Percentiles rank a stretch among this genome's conserved stretches.
Conservation (phyloP, 2,113 vertebrate species). For the Takifugu bimaculatus region DNA sequence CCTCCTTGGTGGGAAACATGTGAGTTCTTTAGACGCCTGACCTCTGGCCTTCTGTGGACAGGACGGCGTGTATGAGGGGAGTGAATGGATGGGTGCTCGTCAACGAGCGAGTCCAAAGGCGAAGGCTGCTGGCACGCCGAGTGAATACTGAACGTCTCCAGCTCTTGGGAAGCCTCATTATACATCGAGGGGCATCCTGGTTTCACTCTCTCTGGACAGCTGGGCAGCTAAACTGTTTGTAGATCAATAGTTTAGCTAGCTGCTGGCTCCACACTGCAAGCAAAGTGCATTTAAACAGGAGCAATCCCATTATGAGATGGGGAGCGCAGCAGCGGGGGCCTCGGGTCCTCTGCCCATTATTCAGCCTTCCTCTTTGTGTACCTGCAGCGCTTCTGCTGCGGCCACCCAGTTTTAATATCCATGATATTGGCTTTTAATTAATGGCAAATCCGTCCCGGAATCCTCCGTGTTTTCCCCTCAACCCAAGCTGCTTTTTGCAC, state of each 20-base stretch:
- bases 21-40: constrained; percentile 24
- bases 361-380: constrained; percentile 54
- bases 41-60: constrained; percentile 18
- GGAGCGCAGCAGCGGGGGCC: constrained; percentile 52
- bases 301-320: constrained; percentile 73
- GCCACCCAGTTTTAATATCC: constrained; percentile 1
- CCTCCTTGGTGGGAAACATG: constrained; percentile 30
- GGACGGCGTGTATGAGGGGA: constrained; percentile 29
- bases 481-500: background rate
- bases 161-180: constrained; percentile 62
- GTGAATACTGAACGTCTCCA: constrained; percentile 47
- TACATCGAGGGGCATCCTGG: constrained; percentile 66
- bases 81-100: constrained; percentile 33
- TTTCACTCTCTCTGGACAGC: constrained; percentile 58
- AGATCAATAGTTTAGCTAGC: constrained; percentile 75
- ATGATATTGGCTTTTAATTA: background rate
- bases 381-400: constrained; percentile 29
- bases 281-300: constrained; percentile 67
- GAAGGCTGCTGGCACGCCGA: constrained; percentile 46
- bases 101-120: constrained; percentile 37
- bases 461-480: background rate
- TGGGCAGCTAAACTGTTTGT: constrained; percentile 70
- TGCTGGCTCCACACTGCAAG: constrained; percentile 54
- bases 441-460: too few species aligned
- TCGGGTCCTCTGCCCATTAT: constrained; percentile 46